Base-by-base conservation (phyloP, 2,797 vertebrate genomes). In the Urosaurus nigricauda region DNA sequence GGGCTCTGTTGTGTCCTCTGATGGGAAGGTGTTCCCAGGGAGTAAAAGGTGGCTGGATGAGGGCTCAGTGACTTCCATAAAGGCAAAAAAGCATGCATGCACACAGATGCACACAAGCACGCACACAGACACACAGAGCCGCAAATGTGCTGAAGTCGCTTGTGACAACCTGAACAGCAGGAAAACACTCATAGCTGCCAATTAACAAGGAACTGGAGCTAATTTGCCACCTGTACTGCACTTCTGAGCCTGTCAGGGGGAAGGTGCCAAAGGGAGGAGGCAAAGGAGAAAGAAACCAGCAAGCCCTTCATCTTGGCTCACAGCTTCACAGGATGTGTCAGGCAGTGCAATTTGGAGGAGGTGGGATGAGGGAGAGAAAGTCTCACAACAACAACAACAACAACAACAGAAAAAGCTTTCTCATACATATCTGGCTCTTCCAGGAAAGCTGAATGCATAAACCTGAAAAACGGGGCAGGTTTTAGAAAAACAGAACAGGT, bases 211-310 rank as follows among this genome's bases (percentile, higher is more conserved):
- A 95, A 93, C 92, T 92, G 93, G 87, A 11, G 91, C 91, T 96
- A 96, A 96, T 96, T 96, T 96, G 92, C 94, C 93, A 96, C 95
- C 96, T 96, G 92, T 85, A 90, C 90, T 90, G 91, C 79, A 93
- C 92, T 96, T 95, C 93, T 94, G 94, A 96, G 94, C 88, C 92
- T 95, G 93, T 93, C 95, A 94, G 84, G 79, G 89, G 89, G 89
- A 90, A 86, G 21, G 78, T 85, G 90, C 2, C 65, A 68, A 32
- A 29, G 29, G 87, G 82, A 70, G 89, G 0, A 82, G 68, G 87
- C 47, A 17, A 0, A 92, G 92, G 6, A 84, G 88, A 86, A 68
- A 82, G 93, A 91, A 88, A 87, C 65, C 0, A 0, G 47, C 0
- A 2, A 92, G 84, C 80, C 87, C 83, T 95, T 94, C 1, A 12